Base-by-base conservation (phyloP, 2,888 invertebrate species). In the Dryococelus australis region DNA sequence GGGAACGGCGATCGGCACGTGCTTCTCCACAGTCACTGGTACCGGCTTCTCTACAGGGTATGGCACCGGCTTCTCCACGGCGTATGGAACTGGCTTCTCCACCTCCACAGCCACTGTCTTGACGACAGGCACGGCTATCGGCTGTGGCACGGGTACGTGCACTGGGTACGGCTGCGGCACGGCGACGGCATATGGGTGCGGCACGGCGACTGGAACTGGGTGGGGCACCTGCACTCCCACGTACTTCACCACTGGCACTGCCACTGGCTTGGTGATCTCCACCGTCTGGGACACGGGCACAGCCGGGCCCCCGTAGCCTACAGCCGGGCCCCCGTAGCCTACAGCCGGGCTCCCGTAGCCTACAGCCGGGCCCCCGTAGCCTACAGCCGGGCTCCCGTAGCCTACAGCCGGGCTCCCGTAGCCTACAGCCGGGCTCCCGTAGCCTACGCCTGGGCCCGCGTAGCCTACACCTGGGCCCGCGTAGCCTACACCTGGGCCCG, bases 151-250 rank as follows among this genome's bases (percentile, higher is more conserved):
- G 26, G 65, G 43, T 43, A 89, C 84, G 85, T 88, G 88, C 9
- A 89, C 88, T 20, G 89, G 87, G 65, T 87, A 85, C n/a, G 89
- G 88, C 13, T 88, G 87, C 12, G 88, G 88, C 43, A 89, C 88
- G 26, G 88, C 88, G 12, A 89, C 88, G 79, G 88, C 88, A 24
- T 89, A 87, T 35, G 88, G 88, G 28, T 88, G 87, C 13, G 87
- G 87, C 9, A 88, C 87, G 27, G 87, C 83, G 20, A 88, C 88
- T 0, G 88, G 87, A 26, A 86, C 84, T 0, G 89, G 88, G 84
- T 87, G 85, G 2, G 87, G 87, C 8, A 88, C 86, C 51, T 86
- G 86, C 53, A 88, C 86, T 20, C 92, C 92, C n/a, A 88, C 83
- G 84, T 88, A 87, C 80, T 86, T 88, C 85, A 88, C 87, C 10